Base-by-base conservation (phyloP, 2,888 invertebrate species). In the Cephus nigrinus region DNA sequence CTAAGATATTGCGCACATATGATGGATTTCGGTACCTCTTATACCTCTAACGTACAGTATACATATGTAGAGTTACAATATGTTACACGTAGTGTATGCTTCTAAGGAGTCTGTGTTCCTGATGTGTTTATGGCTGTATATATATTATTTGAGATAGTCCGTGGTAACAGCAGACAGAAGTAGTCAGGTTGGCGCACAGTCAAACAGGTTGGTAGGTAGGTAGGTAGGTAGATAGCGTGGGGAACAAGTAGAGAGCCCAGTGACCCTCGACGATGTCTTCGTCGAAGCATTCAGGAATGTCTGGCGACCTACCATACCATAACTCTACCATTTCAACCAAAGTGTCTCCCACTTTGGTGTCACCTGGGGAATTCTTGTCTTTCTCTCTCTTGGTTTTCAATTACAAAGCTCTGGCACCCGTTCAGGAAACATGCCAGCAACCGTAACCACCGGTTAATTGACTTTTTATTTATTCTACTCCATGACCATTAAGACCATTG, bases 211-310 rank as follows among this genome's bases (percentile, higher is more conserved):
- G 55, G 55, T 55, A 55, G 55, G 55, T 40, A 40, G 40, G 40
- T 40, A 36, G 36, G 12, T 40, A 23, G 55, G 55, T 55, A 55
- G 55, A 1, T 55, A 55, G 55, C 9, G 23, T 55, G 55, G 55
- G 55, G 55, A 55, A 55, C 55, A 55, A 55, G 55, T 55, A 55
- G 55, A 76, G 81, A 78, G 76, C 82, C 81, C 78, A 83, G 79
- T 83, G 83, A 83, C 83, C 83, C 81, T 23, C 55, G 55, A 55
- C 55, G 79, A 79, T 83, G 79, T 32, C 75, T 76, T 78, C 81
- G 79, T 68, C 81, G 77, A 82, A 81, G 76, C 68, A 79, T 73
- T 73, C 76, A 69, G 79, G 80, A 80, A 80, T 82, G 77, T 68
- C 71, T 78, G 80, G 80, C 80, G 79, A 72, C 71, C 71, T 32